phyloP scores from a whole-genome alignment of 2,888 invertebrate species.

The Chaitophorus viminalis region DNA sequence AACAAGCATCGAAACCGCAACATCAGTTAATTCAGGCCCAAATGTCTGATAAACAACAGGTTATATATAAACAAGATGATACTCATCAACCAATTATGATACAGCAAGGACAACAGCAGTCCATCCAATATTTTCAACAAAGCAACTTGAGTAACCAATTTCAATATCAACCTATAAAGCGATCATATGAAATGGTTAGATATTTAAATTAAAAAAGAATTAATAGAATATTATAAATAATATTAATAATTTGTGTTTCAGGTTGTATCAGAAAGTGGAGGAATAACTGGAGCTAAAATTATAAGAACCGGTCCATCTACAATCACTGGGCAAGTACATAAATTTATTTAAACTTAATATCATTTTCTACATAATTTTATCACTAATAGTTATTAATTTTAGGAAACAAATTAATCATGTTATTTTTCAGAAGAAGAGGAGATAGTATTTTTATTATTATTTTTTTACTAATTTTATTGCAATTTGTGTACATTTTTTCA shows the following conservation, averaged over 20 bases:
- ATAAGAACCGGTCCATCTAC: conserved; percentile 53
- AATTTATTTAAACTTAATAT: not conserved
- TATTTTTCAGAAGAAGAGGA: conserved; percentile 56
- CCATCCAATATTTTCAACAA: conserved; percentile 58
- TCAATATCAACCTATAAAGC: conserved; percentile 57
- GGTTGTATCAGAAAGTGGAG: conserved; percentile 59
- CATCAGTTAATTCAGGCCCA: conserved; percentile 52
- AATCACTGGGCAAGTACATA: conserved; percentile 51
- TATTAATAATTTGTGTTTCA: not conserved
- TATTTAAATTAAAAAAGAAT: not conserved
- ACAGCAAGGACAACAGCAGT: conserved; percentile 58
- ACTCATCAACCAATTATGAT: conserved; percentile 56
- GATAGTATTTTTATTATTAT: not conserved
- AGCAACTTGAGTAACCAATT: conserved; percentile 42
- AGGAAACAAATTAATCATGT: conserved; percentile 8
- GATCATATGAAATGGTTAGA: conserved; percentile 59
- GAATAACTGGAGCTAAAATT: conserved; percentile 56
- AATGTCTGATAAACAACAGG: conserved; percentile 59
- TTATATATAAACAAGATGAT: conserved; percentile 57
- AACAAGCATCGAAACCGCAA: conserved; percentile 52
- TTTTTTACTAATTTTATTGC: conserved; percentile 53
- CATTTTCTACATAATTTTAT: not conserved
- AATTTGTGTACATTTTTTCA: conserved; percentile 42
- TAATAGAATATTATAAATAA: not conserved
- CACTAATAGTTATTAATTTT: conserved; percentile 15